These are phyloP conservation scores for Macaria notata DNA, from an alignment of 2,888 invertebrate species.

Conservation along the genomic window DNA sequence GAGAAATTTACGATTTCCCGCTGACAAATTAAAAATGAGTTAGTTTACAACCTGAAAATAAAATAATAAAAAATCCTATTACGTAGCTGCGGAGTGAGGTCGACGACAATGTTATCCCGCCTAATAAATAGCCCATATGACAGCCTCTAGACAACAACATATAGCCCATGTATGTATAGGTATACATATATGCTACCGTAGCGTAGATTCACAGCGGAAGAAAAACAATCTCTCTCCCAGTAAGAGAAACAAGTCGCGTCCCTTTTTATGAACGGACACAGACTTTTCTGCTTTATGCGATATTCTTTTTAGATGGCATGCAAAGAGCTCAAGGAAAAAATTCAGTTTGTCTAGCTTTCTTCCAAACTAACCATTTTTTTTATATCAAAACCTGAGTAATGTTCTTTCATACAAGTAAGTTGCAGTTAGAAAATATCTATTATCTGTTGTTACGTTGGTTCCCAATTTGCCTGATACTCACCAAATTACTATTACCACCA, in stretches of 20 bases:
- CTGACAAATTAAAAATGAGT: slow-evolving; percentile 79
- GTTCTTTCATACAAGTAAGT: too few relatives aligned
- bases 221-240: slow-evolving; percentile 68
- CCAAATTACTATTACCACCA: slow-evolving; percentile 8
- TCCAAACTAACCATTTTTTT: too few relatives aligned
- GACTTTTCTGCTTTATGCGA: slow-evolving; percentile 1
- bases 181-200: neutral
- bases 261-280: slow-evolving; percentile 48
- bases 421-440: too few relatives aligned
- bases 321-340: slow-evolving; percentile 43
- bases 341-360: slow-evolving; percentile 23
- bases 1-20: slow-evolving; percentile 66
- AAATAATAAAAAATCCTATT: slow-evolving; percentile 75
- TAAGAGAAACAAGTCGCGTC: slow-evolving; percentile 65
- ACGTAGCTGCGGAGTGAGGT: slow-evolving; percentile 50
- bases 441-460: too few relatives aligned
- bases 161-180: slow-evolving; percentile 5
- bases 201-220: slow-evolving; percentile 51
- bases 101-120: slow-evolving; percentile 71
- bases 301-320: slow-evolving; percentile 40
- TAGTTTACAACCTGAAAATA: slow-evolving; percentile 72
- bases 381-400: too few relatives aligned
- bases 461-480: too few relatives aligned
- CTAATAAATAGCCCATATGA: slow-evolving; percentile 76
- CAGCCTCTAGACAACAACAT: slow-evolving; percentile 46